These are phyloP conservation scores for Apodemus sylvaticus DNA, from an alignment of 2,113 vertebrate species.

Conservation along the genomic window DNA sequence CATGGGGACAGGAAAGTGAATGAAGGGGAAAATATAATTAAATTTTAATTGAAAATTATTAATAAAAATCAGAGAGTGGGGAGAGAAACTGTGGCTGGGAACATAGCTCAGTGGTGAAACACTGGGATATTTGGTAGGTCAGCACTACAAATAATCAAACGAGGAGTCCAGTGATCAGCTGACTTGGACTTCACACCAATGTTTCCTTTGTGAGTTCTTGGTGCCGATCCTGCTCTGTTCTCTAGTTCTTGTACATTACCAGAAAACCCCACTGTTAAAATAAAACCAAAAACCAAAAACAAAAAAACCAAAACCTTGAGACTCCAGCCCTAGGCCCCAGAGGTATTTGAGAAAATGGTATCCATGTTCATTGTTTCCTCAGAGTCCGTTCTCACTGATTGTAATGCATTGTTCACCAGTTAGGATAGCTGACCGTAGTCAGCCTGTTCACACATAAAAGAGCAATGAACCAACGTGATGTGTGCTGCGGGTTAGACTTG, in stretches of 20 bases:
- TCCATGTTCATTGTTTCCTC: not conserved
- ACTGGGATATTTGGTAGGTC: not conserved
- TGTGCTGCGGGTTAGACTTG: not conserved
- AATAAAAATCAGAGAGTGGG: not conserved
- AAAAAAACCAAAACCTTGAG: not conserved
- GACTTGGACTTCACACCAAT: not conserved
- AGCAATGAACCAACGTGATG: not conserved
- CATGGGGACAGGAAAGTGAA: not conserved
- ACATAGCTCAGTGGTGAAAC: not conserved
- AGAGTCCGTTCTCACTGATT: not conserved
- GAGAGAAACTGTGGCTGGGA: not conserved
- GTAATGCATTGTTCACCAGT: not conserved
- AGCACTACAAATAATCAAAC: not conserved
- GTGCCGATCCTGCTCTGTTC: not conserved
- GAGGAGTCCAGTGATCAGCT: not conserved
- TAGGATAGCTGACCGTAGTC: not conserved
- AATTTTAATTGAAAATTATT: not conserved
- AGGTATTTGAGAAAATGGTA: not conserved
- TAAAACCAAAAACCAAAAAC: no score
- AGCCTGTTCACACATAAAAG: not conserved
- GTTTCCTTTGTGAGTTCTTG: not conserved
- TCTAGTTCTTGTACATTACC: not conserved
- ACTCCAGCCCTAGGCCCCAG: not conserved
- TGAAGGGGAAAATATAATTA: not conserved
- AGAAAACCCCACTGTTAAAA: not conserved